phyloP scores from a whole-genome alignment of 2,113 vertebrate genomes.

The Rissa tridactyla region DNA sequence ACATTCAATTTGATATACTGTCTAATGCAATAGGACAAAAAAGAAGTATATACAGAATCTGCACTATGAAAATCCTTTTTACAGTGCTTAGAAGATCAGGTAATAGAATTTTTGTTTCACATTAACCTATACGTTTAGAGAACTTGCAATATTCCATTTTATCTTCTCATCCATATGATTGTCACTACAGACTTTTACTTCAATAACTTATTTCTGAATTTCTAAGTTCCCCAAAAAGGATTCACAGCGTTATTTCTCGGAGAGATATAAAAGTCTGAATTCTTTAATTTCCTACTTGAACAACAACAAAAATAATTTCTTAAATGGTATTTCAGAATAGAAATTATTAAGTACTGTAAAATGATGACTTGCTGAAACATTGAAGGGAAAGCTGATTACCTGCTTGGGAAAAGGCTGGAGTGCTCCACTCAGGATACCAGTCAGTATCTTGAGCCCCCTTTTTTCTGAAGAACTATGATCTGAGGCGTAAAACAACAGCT shows the following conservation, averaged over 20 bases:
- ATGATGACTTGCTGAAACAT: background rate
- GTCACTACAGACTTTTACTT: background rate
- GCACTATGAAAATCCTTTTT: background rate
- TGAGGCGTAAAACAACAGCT: background rate
- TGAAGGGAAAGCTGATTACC: background rate
- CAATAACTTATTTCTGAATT: background rate
- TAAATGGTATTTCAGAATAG: background rate
- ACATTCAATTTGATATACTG: rapidly evolving
- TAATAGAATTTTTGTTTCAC: background rate
- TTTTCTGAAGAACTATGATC: background rate
- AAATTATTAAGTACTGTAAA: background rate
- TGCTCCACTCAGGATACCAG: background rate
- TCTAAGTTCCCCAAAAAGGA: background rate
- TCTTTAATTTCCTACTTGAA: background rate
- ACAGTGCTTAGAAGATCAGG: background rate
- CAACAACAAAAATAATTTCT: background rate
- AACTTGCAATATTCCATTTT: background rate
- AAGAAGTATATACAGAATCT: background rate
- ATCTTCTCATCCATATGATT: background rate
- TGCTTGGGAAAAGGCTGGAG: background rate
- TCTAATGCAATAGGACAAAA: background rate
- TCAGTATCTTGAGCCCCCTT: background rate
- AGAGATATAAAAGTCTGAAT: background rate
- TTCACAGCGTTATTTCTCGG: background rate
- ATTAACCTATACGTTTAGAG: background rate